These are phyloP conservation scores for Perognathus longimembris DNA, from an alignment of 2,113 vertebrate genomes.

Conservation along the genomic window DNA sequence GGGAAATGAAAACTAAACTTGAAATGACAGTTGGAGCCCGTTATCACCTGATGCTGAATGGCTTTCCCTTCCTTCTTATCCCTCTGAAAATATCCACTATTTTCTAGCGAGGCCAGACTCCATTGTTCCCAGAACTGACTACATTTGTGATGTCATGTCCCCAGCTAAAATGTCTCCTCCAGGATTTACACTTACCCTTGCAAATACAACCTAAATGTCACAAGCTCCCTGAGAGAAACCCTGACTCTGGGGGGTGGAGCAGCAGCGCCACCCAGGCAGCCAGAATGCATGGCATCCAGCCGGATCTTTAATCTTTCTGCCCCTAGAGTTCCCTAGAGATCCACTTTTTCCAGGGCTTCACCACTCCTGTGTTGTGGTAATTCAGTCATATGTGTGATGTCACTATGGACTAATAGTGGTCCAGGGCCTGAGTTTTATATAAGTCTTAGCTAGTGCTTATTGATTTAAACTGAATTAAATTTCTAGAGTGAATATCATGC, in stretches of 20 bases:
- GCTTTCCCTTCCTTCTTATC: not conserved
- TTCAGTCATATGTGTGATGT: not conserved
- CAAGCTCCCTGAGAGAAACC: not conserved
- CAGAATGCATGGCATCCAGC: too few relatives aligned
- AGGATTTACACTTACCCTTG: not conserved
- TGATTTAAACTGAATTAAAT: not conserved
- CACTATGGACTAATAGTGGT: accelerated
- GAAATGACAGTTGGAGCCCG: not conserved
- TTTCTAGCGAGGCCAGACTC: not conserved
- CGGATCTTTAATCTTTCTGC: not conserved
- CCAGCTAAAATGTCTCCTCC: not conserved
- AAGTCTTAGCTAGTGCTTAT: not conserved
- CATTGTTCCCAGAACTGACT: not conserved
- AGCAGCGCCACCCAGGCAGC: not conserved
- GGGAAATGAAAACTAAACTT: not conserved
- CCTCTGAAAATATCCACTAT: constrained; percentile 1
- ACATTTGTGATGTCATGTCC: not conserved
- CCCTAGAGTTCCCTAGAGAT: not conserved
- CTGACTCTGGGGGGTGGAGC: not conserved
- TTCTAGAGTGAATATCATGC: not conserved
- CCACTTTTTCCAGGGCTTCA: not conserved
- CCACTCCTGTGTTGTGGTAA: too few relatives aligned
- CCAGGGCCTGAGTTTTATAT: not conserved
- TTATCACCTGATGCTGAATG: not conserved
- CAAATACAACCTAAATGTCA: not conserved